These are phyloP conservation scores for Pachymerium ferrugineum DNA, from an alignment of 2,888 invertebrate genomes.

Conservation along the genomic window DNA sequence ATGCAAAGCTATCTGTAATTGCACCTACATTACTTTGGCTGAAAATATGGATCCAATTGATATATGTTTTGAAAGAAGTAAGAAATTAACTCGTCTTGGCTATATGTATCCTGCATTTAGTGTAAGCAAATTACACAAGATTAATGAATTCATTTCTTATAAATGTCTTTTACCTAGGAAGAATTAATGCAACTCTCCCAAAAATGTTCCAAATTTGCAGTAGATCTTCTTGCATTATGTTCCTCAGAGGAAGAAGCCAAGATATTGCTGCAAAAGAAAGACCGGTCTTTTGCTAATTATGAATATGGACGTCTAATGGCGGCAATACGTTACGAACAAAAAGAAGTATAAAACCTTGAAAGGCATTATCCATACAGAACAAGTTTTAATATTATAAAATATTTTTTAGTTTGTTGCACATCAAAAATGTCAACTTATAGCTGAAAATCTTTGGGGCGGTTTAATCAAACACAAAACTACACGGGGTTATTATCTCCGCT, in stretches of 20 bases:
- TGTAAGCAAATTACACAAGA: neutral
- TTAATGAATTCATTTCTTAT: neutral
- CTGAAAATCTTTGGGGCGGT: neutral
- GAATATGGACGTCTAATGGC: neutral
- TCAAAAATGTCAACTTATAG: neutral
- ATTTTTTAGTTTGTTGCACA: neutral
- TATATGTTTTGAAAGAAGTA: too few species aligned
- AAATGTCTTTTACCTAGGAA: neutral
- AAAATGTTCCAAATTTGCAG: neutral
- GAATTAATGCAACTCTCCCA: neutral
- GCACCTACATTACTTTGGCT: too few species aligned
- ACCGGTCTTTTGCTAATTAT: neutral
- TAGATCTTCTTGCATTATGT: neutral
- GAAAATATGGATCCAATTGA: too few species aligned
- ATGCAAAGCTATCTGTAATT: too few species aligned
- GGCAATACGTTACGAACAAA: neutral
- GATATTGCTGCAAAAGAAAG: neutral
- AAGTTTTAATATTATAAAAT: too few species aligned
- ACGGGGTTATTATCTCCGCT: neutral
- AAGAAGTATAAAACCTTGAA: neutral
- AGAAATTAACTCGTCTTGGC: too few species aligned
- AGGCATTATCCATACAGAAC: too few species aligned
- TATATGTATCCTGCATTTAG: neutral
- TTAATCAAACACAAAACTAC: neutral
- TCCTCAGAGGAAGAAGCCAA: neutral